Evolutionary conservation across 1,140 invertebrate genomes (phyloP).

Genomic region (Halictus rubicundus): DNA sequence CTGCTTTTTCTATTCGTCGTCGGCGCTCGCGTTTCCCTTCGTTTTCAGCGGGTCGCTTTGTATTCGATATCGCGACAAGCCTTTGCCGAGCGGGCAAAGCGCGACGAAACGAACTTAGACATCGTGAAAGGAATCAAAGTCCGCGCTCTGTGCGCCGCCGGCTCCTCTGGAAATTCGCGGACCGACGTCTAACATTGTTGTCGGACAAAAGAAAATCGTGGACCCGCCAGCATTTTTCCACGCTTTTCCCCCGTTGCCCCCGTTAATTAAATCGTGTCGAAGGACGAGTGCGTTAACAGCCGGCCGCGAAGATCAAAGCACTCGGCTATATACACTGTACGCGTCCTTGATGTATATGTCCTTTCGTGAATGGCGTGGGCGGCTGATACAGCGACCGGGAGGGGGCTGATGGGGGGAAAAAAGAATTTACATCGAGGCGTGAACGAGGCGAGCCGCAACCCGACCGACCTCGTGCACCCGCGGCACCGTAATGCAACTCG

Average conservation of each 20-base stretch:
- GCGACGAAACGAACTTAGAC: background rate
- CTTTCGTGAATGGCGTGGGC: slow-evolving; percentile 28
- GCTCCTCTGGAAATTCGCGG: background rate
- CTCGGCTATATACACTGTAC: background rate
- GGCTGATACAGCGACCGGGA: background rate
- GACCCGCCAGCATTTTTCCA: background rate
- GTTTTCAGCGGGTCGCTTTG: slow-evolving; percentile 5
- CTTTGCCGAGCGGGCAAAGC: background rate
- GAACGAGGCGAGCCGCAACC: slow-evolving; percentile 49
- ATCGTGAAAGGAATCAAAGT: slow-evolving; percentile 12
- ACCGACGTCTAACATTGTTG: background rate
- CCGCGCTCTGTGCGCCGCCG: background rate
- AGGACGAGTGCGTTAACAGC: slow-evolving; percentile 13
- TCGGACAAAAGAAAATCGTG: background rate
- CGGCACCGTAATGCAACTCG: slow-evolving; percentile 60
- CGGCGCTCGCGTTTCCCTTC: background rate
- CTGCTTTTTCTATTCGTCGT: background rate
- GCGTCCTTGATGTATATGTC: slow-evolving; percentile 21
- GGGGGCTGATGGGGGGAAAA: slow-evolving; percentile 32
- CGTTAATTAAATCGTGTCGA: slow-evolving; percentile 33
- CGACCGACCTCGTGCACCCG: slow-evolving; percentile 30
- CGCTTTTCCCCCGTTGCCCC: background rate
- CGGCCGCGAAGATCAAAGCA: slow-evolving; percentile 54
- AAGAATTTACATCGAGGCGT: slow-evolving; percentile 34
- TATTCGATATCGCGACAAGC: slow-evolving; percentile 34